These are phyloP conservation scores for Oasisia sp. DNA, from an alignment of 2,888 invertebrate genomes.

Conservation along the genomic window DNA sequence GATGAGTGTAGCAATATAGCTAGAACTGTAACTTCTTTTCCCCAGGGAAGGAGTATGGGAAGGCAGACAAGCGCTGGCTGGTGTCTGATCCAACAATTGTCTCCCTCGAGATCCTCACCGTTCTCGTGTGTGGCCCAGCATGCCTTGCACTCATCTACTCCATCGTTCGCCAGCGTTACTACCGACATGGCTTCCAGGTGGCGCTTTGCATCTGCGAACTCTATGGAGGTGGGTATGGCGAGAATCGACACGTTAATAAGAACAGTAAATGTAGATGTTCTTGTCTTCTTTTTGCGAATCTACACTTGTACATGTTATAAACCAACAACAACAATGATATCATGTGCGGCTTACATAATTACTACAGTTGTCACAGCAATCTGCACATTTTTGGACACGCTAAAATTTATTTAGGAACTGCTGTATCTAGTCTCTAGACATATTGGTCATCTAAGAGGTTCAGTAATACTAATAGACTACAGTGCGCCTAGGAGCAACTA, in stretches of 20 bases:
- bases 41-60: slow-evolving; percentile 63
- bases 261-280: not conserved
- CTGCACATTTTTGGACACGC: too few relatives aligned
- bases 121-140: slow-evolving; percentile 51
- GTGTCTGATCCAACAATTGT: slow-evolving; percentile 60
- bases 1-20: too few relatives aligned
- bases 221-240: slow-evolving; percentile 57
- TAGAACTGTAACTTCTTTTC: not conserved
- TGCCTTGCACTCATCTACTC: slow-evolving; percentile 53
- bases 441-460: too few relatives aligned
- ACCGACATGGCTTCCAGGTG: slow-evolving; percentile 60
- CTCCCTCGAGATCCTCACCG: slow-evolving; percentile 59
- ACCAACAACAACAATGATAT: not conserved
- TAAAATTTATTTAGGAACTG: too few relatives aligned
- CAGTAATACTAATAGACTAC: too few relatives aligned
- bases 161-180: slow-evolving; percentile 49
- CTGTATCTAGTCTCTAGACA: too few relatives aligned
- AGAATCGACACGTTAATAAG: not conserved
- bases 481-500: too few relatives aligned
- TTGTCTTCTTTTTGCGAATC: not conserved
- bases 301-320: not conserved
- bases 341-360: too few relatives aligned
- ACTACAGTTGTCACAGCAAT: too few relatives aligned
- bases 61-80: slow-evolving; percentile 62
- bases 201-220: slow-evolving; percentile 60